Evolutionary conservation across 2,888 invertebrate species (phyloP), one percentile per base, ranked within the genome.

Genomic region (Agrochola macilenta): DNA sequence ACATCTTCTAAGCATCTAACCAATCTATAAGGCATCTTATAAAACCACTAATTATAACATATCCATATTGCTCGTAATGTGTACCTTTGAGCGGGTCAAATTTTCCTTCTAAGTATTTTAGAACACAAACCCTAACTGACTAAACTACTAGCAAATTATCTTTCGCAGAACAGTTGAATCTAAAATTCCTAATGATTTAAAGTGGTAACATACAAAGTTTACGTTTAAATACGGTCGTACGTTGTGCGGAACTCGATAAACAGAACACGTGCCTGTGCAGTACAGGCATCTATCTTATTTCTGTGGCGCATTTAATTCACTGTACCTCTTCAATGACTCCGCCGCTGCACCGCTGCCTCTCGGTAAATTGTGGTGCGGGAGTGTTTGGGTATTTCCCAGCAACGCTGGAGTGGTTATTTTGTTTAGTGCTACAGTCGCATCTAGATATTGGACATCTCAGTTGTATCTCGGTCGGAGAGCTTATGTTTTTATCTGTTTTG

Each of bases 261-360:
- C 87, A 85, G 83, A 75, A 74, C 84, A 83, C 82, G 88, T 84
- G 69, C 75, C 78, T 83, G 69, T 74, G 69, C 70, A 57, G 75
- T 75, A 35, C 77, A 74, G 69, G 68, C 78, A 85, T 88, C 74
- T 79, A 83, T 87, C 82, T 88, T 82, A 86, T 87, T 86, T 86
- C 80, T 80, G 73, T 73, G 81, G 84, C 76, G 86, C 84, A 88
- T 87, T 88, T 85, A 88, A 88, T 89, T 87, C 83, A 81, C 79
- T 77, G 82, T 83, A 78, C 79, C 83, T 72, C 87, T 88, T 87
- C 83, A 89, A 88, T 82, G 86, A 81, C 65, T 78, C 52, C 72
- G 61, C 71, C 66, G 58, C 78, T 69, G 76, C 76, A 75, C 70
- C 69, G 61, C 79, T 65, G 71, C 75, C 80, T 80, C 83, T 86